Evolutionary conservation across 1,140 invertebrate species (phyloP).

Genomic region (Callitettix versicolor): DNA sequence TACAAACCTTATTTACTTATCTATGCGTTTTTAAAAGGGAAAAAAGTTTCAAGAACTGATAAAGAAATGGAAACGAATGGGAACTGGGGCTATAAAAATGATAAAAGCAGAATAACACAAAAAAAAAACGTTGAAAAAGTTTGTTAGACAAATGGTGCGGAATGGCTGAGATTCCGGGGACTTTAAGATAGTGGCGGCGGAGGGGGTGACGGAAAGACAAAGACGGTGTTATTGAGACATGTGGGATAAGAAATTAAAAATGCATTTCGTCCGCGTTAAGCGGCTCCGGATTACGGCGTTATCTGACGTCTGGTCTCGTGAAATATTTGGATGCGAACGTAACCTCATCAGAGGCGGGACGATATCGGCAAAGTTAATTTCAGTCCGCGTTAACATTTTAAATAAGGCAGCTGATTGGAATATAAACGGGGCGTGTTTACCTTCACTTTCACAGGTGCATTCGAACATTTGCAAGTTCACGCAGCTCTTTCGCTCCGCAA

Average conservation of each 20-base stretch:
- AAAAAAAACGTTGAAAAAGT: conserved; percentile 11
- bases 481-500: no score
- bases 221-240: background rate
- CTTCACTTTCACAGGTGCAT: no score
- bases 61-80: conserved; percentile 18
- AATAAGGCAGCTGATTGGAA: no score
- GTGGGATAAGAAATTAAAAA: conserved; percentile 19
- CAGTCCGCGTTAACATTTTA: no score
- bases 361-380: no score
- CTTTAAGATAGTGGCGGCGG: background rate
- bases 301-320: background rate
- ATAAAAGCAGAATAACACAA: conserved; percentile 12
- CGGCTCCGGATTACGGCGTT: background rate
- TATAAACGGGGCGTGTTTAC: no score
- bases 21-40: conserved; percentile 7
- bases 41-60: conserved; percentile 6
- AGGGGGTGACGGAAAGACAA: conserved; percentile 1
- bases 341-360: background rate
- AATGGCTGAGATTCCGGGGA: conserved; percentile 12
- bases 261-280: conserved; percentile 17
- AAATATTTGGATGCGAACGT: background rate
- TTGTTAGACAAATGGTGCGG: conserved; percentile 19
- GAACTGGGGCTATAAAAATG: conserved; percentile 19
- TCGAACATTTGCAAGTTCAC: no score
- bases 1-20: conserved; percentile 16